Evolutionary conservation across 2,113 vertebrate species (phyloP).

Genomic region (Sorex fumeus): DNA sequence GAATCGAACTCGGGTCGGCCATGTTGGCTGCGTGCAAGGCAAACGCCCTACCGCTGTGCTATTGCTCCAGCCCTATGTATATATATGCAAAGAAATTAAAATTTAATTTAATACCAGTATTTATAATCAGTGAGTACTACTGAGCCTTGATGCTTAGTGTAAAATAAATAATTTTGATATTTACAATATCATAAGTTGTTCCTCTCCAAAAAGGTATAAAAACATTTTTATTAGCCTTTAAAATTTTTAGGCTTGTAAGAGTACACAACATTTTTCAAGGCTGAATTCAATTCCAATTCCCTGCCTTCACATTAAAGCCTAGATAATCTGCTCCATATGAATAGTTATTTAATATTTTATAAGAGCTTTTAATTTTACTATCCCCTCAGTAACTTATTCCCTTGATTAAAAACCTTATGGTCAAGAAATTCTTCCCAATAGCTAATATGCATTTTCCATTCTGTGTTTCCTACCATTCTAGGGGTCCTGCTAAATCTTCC

Average conservation of each 20-base stretch:
- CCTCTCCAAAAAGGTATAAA: slow-evolving; percentile 53
- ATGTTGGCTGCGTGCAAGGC: no score
- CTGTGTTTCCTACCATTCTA: background rate
- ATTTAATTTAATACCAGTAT: slow-evolving; percentile 33
- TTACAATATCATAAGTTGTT: slow-evolving; percentile 65
- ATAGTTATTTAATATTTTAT: slow-evolving; percentile 83
- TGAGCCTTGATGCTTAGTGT: slow-evolving; percentile 57
- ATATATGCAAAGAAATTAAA: slow-evolving; percentile 47
- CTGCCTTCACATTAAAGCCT: slow-evolving; percentile 79
- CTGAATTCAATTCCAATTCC: slow-evolving; percentile 77
- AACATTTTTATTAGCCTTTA: slow-evolving; percentile 73
- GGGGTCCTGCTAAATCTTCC: slow-evolving; percentile 7
- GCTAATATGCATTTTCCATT: slow-evolving; percentile 45
- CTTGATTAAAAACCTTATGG: slow-evolving; percentile 70
- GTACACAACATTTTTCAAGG: slow-evolving; percentile 73
- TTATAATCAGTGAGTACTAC: slow-evolving; percentile 26
- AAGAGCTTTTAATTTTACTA: slow-evolving; percentile 82
- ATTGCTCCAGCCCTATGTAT: no score
- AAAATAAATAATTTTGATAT: slow-evolving; percentile 71
- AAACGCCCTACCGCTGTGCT: no score
- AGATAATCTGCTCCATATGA: slow-evolving; percentile 75
- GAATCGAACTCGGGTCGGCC: no score
- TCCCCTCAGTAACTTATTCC: slow-evolving; percentile 76
- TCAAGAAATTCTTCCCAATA: slow-evolving; percentile 72
- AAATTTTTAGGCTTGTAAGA: slow-evolving; percentile 70